Evolutionary conservation across 1,140 invertebrate species (phyloP).

Genomic region (Hypsibius dujardini): DNA sequence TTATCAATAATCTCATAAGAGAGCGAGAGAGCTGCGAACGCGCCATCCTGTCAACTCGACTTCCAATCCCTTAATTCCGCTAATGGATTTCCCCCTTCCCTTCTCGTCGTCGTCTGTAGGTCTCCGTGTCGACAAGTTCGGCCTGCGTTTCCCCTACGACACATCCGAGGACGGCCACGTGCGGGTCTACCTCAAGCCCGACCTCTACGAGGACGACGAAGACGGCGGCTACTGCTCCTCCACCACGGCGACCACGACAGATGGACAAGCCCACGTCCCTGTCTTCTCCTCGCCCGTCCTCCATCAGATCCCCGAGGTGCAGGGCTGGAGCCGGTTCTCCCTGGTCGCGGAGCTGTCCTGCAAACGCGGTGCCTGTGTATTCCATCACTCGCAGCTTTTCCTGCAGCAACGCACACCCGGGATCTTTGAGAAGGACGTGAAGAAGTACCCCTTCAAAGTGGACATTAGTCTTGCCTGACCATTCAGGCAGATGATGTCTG

Average conservation of each 20-base stretch:
- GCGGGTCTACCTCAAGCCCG: not conserved
- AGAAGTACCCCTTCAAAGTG: constrained; percentile 6
- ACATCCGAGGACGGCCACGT: not conserved
- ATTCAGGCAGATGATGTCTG: too few relatives aligned
- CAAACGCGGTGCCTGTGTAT: not conserved
- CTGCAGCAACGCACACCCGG: not conserved
- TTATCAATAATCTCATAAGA: too few relatives aligned
- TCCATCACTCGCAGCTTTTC: constrained; percentile 1
- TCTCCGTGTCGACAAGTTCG: not conserved
- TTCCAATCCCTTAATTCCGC: too few relatives aligned
- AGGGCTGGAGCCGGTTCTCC: not conserved
- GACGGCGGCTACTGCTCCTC: too few relatives aligned
- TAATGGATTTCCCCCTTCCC: too few relatives aligned
- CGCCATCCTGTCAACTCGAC: too few relatives aligned
- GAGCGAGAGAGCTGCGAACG: too few relatives aligned
- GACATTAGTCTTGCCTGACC: not conserved
- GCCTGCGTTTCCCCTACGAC: not conserved
- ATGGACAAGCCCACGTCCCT: not conserved
- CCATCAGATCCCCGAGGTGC: not conserved
- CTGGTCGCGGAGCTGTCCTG: not conserved
- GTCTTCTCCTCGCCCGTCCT: not conserved
- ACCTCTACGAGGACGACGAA: not conserved
- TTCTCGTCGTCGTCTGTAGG: too few relatives aligned
- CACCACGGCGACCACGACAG: not conserved
- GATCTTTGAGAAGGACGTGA: not conserved